Percentiles rank a stretch among this genome's conserved stretches.
These are phyloP conservation scores for Gymnoscopelus braueri DNA, from an alignment of 2,797 vertebrate species.

Conservation along the genomic window DNA sequence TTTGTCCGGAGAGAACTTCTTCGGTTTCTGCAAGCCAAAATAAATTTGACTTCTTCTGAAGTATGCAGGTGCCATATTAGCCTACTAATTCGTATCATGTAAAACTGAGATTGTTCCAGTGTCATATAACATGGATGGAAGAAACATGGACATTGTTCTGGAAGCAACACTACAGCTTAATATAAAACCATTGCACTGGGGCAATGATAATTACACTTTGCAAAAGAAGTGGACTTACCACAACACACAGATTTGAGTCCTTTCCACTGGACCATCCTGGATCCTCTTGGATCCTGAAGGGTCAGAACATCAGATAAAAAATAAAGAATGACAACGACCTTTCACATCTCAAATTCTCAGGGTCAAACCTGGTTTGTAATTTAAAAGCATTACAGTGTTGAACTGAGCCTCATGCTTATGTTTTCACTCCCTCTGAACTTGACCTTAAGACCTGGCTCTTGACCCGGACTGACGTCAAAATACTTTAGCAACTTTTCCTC, in stretches of 20 bases:
- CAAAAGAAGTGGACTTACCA: constrained; percentile 75
- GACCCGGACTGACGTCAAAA: constrained; percentile 29
- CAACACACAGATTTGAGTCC: constrained; percentile 86
- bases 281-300: constrained; percentile 90
- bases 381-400: not conserved
- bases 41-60: too few relatives aligned
- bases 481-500: constrained; percentile 24
- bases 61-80: too few relatives aligned
- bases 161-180: not conserved
- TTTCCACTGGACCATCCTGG: constrained; percentile 91
- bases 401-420: constrained; percentile 6
- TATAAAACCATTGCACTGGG: not conserved
- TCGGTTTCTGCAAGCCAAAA: too few relatives aligned
- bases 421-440: constrained; percentile 23
- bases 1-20: too few relatives aligned
- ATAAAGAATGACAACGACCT: not conserved
- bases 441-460: constrained; percentile 27
- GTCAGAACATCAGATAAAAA: constrained; percentile 31
- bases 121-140: not conserved
- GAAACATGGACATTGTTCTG: not conserved
- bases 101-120: not conserved
- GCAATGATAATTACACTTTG: not conserved
- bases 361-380: not conserved
- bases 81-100: too few relatives aligned
- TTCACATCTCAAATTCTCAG: not conserved